Conservation (phyloP, 2,888 invertebrate species). For the Pristionchus exspectatus region DNA sequence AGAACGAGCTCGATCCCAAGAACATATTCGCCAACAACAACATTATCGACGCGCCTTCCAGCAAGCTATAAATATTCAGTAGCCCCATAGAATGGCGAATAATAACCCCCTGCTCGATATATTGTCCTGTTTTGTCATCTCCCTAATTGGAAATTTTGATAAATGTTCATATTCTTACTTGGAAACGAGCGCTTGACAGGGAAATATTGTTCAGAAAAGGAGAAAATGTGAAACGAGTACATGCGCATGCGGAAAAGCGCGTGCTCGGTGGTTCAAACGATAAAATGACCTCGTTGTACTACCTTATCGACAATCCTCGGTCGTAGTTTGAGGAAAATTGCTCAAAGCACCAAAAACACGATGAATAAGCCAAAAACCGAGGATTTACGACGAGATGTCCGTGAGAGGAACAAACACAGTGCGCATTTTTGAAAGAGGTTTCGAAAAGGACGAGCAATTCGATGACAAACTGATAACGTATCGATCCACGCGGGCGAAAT, state of each 20-base stretch:
- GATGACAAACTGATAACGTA: not conserved
- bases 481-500: not conserved
- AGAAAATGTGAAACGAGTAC: not conserved
- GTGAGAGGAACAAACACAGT: not conserved
- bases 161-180: not conserved
- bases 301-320: too few relatives aligned
- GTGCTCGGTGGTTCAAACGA: not conserved
- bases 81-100: not conserved
- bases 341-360: not conserved
- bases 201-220: not conserved
- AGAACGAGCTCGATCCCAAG: constrained; percentile 89
- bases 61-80: constrained; percentile 46
- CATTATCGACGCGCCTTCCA: constrained; percentile 81
- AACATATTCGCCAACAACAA: constrained; percentile 95
- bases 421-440: constrained; percentile 1
- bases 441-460: not conserved
- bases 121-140: not conserved
- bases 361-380: not conserved
- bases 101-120: not conserved
- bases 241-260: not conserved
- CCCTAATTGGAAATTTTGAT: not conserved
- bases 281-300: not conserved
- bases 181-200: not conserved
- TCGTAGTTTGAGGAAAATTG: not conserved
- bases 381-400: not conserved